Percentiles rank a stretch among this genome's conserved stretches.
Conservation (phyloP, 2,888 invertebrate genomes). For the Eugnorisma glareosa region DNA sequence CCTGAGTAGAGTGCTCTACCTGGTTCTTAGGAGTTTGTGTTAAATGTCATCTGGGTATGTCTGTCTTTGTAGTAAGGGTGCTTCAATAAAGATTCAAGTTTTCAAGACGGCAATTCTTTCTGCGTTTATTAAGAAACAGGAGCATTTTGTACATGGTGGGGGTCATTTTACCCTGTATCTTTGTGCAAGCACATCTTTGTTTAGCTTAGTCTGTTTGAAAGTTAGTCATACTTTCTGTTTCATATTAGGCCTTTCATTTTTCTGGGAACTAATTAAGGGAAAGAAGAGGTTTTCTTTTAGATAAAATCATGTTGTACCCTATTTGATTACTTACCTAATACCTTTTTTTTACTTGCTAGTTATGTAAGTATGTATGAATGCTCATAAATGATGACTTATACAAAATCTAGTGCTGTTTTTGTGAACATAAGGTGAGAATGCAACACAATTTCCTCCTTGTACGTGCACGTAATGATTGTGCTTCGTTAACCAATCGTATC, state of each 20-base stretch:
- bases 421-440: constrained; percentile 27
- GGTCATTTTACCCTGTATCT: not conserved
- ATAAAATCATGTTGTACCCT: not conserved
- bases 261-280: not conserved
- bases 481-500: constrained; percentile 42
- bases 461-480: constrained; percentile 30
- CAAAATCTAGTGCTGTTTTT: constrained; percentile 33
- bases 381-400: constrained; percentile 14
- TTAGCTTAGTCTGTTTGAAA: not conserved
- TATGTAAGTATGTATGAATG: constrained; percentile 2
- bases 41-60: not conserved
- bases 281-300: not conserved
- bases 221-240: not conserved
- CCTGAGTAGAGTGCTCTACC: constrained; percentile 22
- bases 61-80: not conserved
- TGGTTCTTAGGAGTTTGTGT: not conserved
- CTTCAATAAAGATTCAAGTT: not conserved
- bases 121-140: not conserved
- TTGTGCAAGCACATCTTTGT: not conserved
- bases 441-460: constrained; percentile 32
- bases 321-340: not conserved
- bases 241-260: not conserved
- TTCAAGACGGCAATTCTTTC: not conserved
- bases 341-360: not conserved
- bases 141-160: not conserved